Conservation (phyloP, 2,113 vertebrate genomes). For the Chaetura pelagica region DNA sequence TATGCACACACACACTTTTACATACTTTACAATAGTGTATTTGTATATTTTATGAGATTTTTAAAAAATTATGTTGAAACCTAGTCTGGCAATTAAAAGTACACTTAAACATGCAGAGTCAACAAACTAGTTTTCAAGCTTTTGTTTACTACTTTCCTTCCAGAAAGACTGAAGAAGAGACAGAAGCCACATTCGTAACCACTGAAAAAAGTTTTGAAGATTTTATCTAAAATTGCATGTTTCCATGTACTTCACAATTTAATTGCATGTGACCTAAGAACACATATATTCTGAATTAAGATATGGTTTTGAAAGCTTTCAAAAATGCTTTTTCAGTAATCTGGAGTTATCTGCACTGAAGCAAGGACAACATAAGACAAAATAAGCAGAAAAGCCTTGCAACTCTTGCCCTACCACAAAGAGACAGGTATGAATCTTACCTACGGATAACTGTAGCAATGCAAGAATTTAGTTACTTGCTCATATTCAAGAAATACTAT, state of each 20-base stretch:
- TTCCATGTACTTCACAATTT: neutral
- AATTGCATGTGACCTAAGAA: neutral
- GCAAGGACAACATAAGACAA: neutral
- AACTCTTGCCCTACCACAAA: neutral
- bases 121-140: neutral
- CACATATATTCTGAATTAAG: neutral
- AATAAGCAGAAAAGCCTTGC: neutral
- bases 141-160: neutral
- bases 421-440: neutral
- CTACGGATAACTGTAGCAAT: neutral
- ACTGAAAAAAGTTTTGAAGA: neutral
- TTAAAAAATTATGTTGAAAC: neutral
- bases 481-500: neutral
- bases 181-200: neutral
- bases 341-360: neutral
- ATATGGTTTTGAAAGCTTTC: neutral
- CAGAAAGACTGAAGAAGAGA: neutral
- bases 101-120: neutral
- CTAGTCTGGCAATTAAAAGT: neutral
- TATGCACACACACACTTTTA: neutral
- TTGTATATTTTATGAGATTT: neutral
- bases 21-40: neutral
- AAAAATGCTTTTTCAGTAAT: neutral
- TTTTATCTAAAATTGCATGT: neutral
- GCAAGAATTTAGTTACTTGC: neutral